Conservation (phyloP, 2,113 vertebrate genomes). For the Emberiza fucata region DNA sequence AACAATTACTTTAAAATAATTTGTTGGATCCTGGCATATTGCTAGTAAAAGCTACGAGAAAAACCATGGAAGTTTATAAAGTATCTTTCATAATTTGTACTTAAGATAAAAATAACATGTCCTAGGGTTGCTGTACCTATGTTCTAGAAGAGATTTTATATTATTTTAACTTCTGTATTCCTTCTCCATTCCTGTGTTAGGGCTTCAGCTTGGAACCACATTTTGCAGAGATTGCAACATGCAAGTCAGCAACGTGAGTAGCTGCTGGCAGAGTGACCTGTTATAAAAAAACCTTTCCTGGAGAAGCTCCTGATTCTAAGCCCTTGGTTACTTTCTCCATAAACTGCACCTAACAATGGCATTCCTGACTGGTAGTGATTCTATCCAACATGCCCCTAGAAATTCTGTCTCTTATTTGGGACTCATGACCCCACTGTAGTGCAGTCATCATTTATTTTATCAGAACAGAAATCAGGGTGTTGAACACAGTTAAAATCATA, state of each 20-base stretch:
- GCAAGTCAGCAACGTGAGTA: fast-evolving
- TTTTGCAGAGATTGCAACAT: neutral
- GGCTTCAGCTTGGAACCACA: neutral
- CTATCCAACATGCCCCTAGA: neutral
- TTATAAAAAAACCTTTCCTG: neutral
- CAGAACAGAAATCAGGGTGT: neutral
- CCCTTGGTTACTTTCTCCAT: neutral
- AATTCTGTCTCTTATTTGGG: neutral
- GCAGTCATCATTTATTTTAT: neutral
- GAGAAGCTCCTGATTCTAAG: neutral
- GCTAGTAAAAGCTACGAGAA: neutral
- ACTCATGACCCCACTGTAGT: neutral
- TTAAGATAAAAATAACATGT: neutral
- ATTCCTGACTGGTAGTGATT: neutral
- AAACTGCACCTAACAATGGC: neutral
- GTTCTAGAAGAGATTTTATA: neutral
- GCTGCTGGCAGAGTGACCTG: neutral
- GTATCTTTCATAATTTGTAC: neutral
- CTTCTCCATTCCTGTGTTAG: neutral
- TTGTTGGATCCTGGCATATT: neutral
- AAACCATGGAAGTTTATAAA: neutral
- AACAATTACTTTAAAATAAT: neutral
- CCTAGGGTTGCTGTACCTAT: neutral
- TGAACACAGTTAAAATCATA: neutral
- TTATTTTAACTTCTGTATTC: neutral